Evolutionary conservation across 2,888 invertebrate species (phyloP).

Genomic region (Sphecodes monilicornis): DNA sequence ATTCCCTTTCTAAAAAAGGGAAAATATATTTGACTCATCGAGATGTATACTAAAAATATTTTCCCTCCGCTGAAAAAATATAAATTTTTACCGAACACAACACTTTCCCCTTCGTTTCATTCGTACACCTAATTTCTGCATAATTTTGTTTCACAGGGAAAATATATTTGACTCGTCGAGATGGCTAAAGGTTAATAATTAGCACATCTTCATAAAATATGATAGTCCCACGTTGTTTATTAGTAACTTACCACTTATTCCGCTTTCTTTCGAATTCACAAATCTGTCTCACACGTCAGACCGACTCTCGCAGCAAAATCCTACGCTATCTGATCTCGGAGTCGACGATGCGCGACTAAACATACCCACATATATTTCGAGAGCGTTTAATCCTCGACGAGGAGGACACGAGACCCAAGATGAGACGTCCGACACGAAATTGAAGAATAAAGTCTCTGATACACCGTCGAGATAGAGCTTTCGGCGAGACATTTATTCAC

Average conservation of each 20-base stretch:
- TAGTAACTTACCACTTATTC: neutral
- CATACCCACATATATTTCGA: slow-evolving; percentile 33
- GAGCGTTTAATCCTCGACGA: slow-evolving; percentile 59
- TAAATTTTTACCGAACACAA: too few relatives aligned
- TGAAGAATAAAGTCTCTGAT: slow-evolving; percentile 51
- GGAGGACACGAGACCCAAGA: slow-evolving; percentile 34
- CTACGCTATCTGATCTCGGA: slow-evolving; percentile 47
- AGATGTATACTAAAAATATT: too few relatives aligned
- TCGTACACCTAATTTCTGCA: too few relatives aligned
- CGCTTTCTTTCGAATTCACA: slow-evolving; percentile 22
- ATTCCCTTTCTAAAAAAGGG: too few relatives aligned
- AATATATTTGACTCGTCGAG: too few relatives aligned
- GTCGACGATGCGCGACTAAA: slow-evolving; percentile 19
- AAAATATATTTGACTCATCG: too few relatives aligned
- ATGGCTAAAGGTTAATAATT: neutral
- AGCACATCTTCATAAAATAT: neutral
- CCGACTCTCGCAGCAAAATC: neutral
- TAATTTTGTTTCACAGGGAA: too few relatives aligned
- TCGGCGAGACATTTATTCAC: slow-evolving; percentile 53
- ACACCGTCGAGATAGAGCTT: slow-evolving; percentile 63
- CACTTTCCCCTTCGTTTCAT: too few relatives aligned
- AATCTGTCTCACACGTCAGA: neutral
- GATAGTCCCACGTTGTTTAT: neutral
- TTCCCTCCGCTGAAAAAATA: too few relatives aligned
- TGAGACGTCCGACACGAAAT: slow-evolving; percentile 49